Percentiles rank a stretch among this genome's conserved stretches.
phyloP scores from a whole-genome alignment of 2,888 invertebrate genomes.

The Chirona hameri region DNA sequence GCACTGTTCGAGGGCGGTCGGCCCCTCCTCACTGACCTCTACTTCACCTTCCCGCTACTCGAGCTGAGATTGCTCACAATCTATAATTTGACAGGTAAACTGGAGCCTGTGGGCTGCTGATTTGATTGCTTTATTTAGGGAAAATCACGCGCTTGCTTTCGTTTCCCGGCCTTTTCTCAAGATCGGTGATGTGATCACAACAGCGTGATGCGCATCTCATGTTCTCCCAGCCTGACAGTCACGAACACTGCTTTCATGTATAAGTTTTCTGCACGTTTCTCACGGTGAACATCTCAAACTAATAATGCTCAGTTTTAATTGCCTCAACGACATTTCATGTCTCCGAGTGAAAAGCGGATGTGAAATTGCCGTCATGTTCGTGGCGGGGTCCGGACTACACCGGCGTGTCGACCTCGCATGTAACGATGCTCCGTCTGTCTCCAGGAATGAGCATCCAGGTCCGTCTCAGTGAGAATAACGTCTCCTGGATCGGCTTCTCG shows the following conservation, averaged over 20 bases:
- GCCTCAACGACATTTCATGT: no score
- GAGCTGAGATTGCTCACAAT: not conserved
- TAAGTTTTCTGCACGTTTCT: no score
- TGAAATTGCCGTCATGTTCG: no score
- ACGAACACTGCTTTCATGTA: no score
- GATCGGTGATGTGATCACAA: not conserved
- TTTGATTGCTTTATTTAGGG: no score
- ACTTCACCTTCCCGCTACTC: not conserved
- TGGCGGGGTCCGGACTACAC: no score
- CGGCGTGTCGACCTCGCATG: not conserved
- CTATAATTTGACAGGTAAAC: not conserved
- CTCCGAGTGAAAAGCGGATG: no score
- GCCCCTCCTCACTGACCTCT: not conserved
- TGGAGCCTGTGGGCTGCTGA: not conserved
- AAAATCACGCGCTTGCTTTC: no score
- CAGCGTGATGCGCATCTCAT: not conserved
- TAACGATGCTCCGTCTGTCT: not conserved
- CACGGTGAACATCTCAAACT: no score
- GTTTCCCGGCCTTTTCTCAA: no score
- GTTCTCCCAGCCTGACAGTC: not conserved
- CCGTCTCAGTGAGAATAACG: not conserved
- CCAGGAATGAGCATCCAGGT: not conserved
- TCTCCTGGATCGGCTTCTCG: constrained; percentile 1
- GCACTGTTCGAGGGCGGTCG: not conserved
- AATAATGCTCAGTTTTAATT: no score